phyloP scores from a whole-genome alignment of 64 coral and sea anemone genomes.

The Orbicella faveolata region DNA sequence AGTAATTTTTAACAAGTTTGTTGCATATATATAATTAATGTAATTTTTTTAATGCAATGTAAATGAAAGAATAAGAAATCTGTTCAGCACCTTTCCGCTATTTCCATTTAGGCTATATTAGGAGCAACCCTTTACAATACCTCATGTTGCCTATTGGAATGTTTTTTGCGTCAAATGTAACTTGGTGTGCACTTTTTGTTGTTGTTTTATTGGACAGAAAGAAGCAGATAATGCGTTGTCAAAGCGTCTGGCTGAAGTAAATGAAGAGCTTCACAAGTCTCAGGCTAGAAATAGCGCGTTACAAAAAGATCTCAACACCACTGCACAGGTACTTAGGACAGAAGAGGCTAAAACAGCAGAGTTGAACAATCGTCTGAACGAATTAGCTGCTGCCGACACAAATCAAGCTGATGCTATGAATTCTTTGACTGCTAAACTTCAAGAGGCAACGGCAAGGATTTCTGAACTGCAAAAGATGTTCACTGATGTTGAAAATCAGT shows the following conservation, averaged over 20 bases:
- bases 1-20: too few relatives aligned
- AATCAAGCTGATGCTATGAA: constrained; percentile 61
- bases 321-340: constrained; percentile 15
- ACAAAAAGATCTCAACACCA: constrained; percentile 46
- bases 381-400: constrained; percentile 22
- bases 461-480: constrained; percentile 64
- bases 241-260: constrained; percentile 84
- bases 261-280: constrained; percentile 80
- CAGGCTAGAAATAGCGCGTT: constrained; percentile 67
- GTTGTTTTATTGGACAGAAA: constrained; percentile 24
- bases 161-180: too few relatives aligned
- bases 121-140: too few relatives aligned
- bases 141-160: too few relatives aligned
- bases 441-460: constrained; percentile 67
- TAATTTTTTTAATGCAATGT: too few relatives aligned
- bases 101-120: too few relatives aligned
- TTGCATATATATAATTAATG: too few relatives aligned
- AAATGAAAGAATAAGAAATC: too few relatives aligned
- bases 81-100: too few relatives aligned
- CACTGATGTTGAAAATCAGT: constrained; percentile 59
- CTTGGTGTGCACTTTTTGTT: not conserved
- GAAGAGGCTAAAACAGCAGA: constrained; percentile 59
- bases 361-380: constrained; percentile 49
- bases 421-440: constrained; percentile 66
- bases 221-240: constrained; percentile 71